Evolutionary conservation across 2,888 invertebrate species (phyloP), one percentile per base, ranked within the genome.

Genomic region (Cheilosia pagana): DNA sequence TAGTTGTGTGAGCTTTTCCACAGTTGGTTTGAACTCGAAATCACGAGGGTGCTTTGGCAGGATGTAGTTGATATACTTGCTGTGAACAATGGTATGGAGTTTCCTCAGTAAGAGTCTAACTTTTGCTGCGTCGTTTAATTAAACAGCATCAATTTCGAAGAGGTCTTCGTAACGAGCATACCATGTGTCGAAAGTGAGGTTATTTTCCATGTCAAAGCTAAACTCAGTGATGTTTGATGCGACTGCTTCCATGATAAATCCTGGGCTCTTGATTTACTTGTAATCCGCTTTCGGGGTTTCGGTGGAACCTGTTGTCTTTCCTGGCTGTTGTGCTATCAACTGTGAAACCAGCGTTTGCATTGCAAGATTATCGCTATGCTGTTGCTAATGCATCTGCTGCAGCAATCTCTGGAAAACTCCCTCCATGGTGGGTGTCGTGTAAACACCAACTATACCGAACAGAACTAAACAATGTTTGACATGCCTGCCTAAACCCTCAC

Each of bases 171-270:
- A 85, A 5, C 86, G 25, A 19, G 72, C 12, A 55, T 60, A 82
- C 85, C 78, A 87, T 55, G 50, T 76, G 65, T 85, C 79, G 43
- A 86, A 87, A 39, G 87, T 87, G 57, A 82, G 78, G 75, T 81
- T 85, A 68, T 82, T 75, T 48, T 83, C 81, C 3, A 59, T 35
- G 53, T 82, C 71, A 59, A 70, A 71, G 39, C 52, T 59, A 53
- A 86, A 86, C 45, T 86, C 81, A 2, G 48, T 70, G 28, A 87
- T 77, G 25, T 86, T 79, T 6, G 68, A 74, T 39, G 86, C 72
- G 14, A 81, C 65, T 50, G 70, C 77, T 45, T 85, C 82, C 28
- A 82, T 78, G 14, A 71, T 28, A 35, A 59, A 81, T 67, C 78
- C 74, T 3, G 75, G 41, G 19, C 68, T 57, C 4, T 53, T 55